Percentiles rank a stretch among this genome's conserved stretches.
These are phyloP conservation scores for Myotis brandtii DNA, from an alignment of 2,113 vertebrate genomes.

Conservation along the genomic window DNA sequence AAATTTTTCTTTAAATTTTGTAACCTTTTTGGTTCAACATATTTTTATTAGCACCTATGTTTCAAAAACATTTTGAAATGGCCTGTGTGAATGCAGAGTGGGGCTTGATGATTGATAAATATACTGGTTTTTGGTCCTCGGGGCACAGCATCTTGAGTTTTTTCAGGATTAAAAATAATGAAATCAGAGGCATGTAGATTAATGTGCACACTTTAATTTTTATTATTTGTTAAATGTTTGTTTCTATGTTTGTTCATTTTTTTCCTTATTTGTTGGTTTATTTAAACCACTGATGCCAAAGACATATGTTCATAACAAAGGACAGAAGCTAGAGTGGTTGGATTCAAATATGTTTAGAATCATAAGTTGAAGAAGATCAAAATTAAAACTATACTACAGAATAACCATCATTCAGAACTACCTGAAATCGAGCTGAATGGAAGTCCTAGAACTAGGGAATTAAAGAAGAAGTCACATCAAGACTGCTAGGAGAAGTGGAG, in stretches of 20 bases:
- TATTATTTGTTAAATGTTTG: neutral
- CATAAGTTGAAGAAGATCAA: neutral
- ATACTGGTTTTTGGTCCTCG: no score
- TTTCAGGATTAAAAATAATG: neutral
- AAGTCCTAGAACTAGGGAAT: neutral
- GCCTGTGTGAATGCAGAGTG: neutral
- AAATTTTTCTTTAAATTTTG: neutral
- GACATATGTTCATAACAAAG: neutral
- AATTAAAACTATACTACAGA: neutral
- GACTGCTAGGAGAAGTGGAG: neutral
- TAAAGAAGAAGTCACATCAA: neutral
- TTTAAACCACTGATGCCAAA: neutral
- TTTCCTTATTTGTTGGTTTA: neutral
- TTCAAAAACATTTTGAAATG: neutral
- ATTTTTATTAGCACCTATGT: neutral
- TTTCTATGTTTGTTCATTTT: neutral
- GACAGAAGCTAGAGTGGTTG: neutral
- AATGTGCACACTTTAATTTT: neutral
- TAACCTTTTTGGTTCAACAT: neutral
- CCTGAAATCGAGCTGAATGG: neutral
- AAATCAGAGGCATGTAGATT: neutral
- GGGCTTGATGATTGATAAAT: accelerated
- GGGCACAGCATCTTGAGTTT: neutral
- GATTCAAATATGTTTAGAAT: neutral
- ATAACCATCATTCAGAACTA: neutral